Conservation (phyloP, 1,140 invertebrate species). For the Lamellibrachia luymesi region DNA sequence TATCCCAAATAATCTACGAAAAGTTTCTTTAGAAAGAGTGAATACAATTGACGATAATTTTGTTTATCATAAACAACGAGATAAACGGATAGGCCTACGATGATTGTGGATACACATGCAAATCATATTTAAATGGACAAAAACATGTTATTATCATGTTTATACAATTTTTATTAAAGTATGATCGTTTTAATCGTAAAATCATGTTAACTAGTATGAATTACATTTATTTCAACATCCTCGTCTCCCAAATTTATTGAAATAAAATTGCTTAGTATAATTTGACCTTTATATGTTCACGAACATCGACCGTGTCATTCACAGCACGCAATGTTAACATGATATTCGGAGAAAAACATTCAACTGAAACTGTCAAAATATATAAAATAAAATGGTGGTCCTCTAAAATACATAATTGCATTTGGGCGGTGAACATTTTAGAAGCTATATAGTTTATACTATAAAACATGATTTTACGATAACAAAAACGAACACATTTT, state of each 20-base stretch:
- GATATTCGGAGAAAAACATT: not conserved
- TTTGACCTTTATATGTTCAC: not conserved
- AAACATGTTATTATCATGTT: too few relatives aligned
- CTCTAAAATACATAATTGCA: not conserved
- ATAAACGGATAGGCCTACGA: too few relatives aligned
- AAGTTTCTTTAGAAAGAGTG: too few relatives aligned
- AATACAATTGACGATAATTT: too few relatives aligned
- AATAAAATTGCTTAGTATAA: not conserved
- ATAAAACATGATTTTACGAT: not conserved
- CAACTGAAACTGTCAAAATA: not conserved
- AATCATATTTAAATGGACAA: too few relatives aligned
- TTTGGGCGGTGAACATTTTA: not conserved
- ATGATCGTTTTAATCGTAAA: too few relatives aligned
- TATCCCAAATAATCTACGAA: too few relatives aligned
- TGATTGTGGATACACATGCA: too few relatives aligned
- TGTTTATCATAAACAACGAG: too few relatives aligned
- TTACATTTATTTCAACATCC: not conserved
- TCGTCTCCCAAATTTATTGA: too few relatives aligned
- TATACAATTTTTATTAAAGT: too few relatives aligned
- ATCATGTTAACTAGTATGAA: not conserved
- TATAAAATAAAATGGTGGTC: not conserved
- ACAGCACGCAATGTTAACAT: not conserved
- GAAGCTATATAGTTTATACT: not conserved
- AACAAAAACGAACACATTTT: not conserved
- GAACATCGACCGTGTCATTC: not conserved